phyloP scores from a whole-genome alignment of 1,140 invertebrate genomes.

The Leptopilina boulardi region DNA sequence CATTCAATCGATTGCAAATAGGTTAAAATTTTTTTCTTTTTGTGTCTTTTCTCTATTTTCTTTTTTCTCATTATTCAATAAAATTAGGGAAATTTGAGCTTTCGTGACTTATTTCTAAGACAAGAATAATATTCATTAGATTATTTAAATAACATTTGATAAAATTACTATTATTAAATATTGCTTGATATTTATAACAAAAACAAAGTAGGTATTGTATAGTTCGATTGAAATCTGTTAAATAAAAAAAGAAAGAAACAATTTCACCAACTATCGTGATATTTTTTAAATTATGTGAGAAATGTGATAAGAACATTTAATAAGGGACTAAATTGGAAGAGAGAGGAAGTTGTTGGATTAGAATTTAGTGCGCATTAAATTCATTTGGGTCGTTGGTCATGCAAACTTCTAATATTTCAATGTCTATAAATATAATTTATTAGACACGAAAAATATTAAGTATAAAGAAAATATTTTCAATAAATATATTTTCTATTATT shows the following conservation, averaged over 20 bases:
- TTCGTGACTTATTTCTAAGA: not conserved
- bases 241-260: too few species aligned
- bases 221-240: too few species aligned
- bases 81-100: not conserved
- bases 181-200: too few species aligned
- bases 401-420: constrained; percentile 6
- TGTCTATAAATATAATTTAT: constrained; percentile 11
- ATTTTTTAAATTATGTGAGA: not conserved
- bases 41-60: not conserved
- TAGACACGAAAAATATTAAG: not conserved
- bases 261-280: not conserved
- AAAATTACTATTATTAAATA: not conserved
- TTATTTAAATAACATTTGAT: not conserved
- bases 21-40: not conserved
- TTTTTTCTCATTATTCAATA: not conserved
- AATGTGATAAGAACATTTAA: constrained; percentile 7
- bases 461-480: not conserved
- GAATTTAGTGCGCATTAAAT: constrained; percentile 2
- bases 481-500: not conserved
- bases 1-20: constrained; percentile 1
- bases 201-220: too few species aligned
- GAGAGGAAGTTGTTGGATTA: constrained; percentile 4
- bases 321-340: constrained; percentile 4
- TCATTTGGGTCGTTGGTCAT: constrained; percentile 1
- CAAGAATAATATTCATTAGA: not conserved